phyloP scores from a whole-genome alignment of 2,888 invertebrate species.

The Aelia acuminata region DNA sequence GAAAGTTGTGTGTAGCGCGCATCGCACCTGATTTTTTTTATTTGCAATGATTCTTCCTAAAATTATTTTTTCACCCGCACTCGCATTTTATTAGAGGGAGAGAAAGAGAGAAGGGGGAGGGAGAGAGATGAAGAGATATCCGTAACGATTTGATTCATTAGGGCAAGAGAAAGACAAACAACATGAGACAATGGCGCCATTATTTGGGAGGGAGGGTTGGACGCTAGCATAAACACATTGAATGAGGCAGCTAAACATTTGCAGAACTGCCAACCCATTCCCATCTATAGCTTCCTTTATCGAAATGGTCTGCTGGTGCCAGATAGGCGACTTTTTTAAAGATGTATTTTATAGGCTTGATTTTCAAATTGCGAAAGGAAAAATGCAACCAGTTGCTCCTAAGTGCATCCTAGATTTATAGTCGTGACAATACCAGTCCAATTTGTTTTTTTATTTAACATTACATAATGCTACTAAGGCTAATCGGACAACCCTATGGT shows the following conservation, averaged over 20 bases:
- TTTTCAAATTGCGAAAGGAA: no score
- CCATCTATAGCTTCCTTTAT: background rate
- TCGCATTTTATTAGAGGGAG: no score
- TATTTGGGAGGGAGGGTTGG: slow-evolving; percentile 42
- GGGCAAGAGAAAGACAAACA: slow-evolving; percentile 41
- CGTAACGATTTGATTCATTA: slow-evolving; percentile 44
- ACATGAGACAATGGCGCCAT: slow-evolving; percentile 6
- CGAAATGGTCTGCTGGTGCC: background rate
- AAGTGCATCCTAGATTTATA: no score
- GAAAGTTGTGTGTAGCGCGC: no score
- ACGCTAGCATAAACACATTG: background rate
- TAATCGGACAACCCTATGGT: no score
- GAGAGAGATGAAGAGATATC: slow-evolving; percentile 27
- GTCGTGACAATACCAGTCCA: no score
- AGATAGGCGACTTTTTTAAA: background rate
- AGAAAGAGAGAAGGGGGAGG: background rate
- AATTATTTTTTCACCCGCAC: no score
- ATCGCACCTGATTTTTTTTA: no score
- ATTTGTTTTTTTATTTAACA: no score
- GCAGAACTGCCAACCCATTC: background rate
- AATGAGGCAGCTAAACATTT: slow-evolving; percentile 3
- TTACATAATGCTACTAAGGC: no score
- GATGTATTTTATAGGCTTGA: background rate
- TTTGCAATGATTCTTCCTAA: no score
- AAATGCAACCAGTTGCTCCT: no score